Evolutionary conservation across 2,113 vertebrate genomes (phyloP).

Genomic region (Xyliphius kryptos): DNA sequence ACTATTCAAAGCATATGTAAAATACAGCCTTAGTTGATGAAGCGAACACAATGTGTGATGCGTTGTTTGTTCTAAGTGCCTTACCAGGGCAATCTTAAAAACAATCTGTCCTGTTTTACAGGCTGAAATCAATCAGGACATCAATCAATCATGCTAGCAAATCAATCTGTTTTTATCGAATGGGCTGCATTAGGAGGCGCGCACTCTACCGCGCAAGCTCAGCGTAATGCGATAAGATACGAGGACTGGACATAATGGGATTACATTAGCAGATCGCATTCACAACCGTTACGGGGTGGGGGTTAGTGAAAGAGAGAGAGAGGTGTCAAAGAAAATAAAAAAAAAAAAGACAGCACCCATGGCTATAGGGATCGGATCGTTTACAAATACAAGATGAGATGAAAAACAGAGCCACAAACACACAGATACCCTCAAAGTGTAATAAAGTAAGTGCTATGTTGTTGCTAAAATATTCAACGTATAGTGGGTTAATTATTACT

Average conservation of each 20-base stretch:
- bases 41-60: background rate
- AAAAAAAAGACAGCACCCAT: constrained; percentile 8
- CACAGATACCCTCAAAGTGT: constrained; percentile 6
- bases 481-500: constrained; percentile 45
- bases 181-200: constrained; percentile 43
- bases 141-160: constrained; percentile 41
- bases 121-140: constrained; percentile 52
- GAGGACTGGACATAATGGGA: constrained; percentile 35
- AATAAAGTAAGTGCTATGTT: constrained; percentile 3
- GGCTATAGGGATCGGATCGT: constrained; percentile 16
- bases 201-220: constrained; percentile 45
- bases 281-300: constrained; percentile 18
- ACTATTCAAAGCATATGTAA: background rate
- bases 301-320: background rate
- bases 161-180: constrained; percentile 62
- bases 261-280: constrained; percentile 39
- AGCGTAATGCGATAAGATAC: constrained; percentile 44
- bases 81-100: background rate
- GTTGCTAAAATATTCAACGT: constrained; percentile 53
- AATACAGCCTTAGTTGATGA: background rate
- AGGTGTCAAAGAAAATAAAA: constrained; percentile 25
- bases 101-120: constrained; percentile 4
- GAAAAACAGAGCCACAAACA: background rate
- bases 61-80: background rate
- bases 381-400: background rate